A percentile compares a stretch with the other conserved stretches of the same genome.
Evolutionary conservation across 2,888 invertebrate genomes (phyloP).

Genomic region (Anoplius nigerrimus): DNA sequence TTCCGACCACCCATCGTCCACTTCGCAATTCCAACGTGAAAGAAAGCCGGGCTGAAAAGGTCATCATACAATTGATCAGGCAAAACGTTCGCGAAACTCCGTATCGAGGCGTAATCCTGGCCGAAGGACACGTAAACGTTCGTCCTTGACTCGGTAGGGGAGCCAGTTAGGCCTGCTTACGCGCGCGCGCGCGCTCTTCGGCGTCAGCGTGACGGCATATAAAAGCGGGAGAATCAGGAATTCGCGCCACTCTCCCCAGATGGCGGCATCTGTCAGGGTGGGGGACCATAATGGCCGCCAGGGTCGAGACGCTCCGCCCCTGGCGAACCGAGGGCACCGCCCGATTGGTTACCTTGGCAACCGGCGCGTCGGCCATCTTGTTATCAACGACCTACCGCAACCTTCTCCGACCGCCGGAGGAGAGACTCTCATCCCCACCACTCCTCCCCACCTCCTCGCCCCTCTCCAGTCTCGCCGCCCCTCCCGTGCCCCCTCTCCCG

Average conservation of each 20-base stretch:
- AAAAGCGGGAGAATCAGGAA: slow-evolving; percentile 20
- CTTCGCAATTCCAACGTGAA: no score
- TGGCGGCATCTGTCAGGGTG: slow-evolving; percentile 65
- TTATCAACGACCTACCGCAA: slow-evolving; percentile 68
- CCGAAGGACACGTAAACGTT: not conserved
- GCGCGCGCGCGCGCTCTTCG: not conserved
- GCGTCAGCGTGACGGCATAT: not conserved
- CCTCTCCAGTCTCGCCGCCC: not conserved
- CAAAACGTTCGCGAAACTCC: not conserved
- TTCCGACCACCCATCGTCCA: no score
- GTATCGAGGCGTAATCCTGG: not conserved
- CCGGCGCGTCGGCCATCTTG: slow-evolving; percentile 67
- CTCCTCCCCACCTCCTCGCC: slow-evolving; percentile 8
- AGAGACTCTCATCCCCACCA: slow-evolving; percentile 17
- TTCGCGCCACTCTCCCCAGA: slow-evolving; percentile 48
- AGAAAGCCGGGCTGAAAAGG: no score
- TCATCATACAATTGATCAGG: not conserved
- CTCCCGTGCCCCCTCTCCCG: no score
- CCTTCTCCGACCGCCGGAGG: slow-evolving; percentile 47
- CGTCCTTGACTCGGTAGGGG: not conserved
- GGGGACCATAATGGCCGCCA: slow-evolving; percentile 66
- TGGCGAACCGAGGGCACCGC: slow-evolving; percentile 44
- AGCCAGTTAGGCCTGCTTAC: no score
- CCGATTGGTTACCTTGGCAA: slow-evolving; percentile 62
- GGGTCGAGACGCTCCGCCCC: slow-evolving; percentile 60